Evolutionary conservation across 2,113 vertebrate species (phyloP).

Genomic region (Neodon shergylaensis): DNA sequence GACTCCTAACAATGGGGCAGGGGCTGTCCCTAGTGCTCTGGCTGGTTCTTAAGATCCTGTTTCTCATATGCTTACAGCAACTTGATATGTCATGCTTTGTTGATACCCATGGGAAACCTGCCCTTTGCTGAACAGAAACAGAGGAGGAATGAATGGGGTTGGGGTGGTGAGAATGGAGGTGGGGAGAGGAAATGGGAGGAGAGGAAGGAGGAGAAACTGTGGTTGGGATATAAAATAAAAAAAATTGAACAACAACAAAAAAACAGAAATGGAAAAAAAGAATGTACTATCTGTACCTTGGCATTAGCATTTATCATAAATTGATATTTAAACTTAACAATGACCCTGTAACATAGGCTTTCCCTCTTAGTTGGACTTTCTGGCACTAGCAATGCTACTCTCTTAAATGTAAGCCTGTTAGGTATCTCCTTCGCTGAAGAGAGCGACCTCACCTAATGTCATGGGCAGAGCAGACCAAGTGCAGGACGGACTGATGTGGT

Average conservation of each 20-base stretch:
- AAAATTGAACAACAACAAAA: background rate
- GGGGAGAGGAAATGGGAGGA: background rate
- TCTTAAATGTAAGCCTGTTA: background rate
- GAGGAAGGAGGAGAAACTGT: background rate
- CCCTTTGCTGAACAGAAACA: background rate
- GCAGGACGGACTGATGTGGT: too few species aligned
- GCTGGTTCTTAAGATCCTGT: background rate
- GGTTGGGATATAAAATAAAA: background rate
- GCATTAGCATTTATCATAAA: background rate
- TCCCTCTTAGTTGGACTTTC: background rate
- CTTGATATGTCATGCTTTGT: background rate
- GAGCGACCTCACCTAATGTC: background rate
- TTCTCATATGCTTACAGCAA: background rate
- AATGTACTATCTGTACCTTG: background rate
- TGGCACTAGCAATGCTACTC: background rate
- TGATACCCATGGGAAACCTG: background rate
- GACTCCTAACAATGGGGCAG: background rate
- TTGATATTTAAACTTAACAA: background rate
- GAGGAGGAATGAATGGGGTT: background rate
- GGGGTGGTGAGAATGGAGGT: background rate
- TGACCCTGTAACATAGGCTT: background rate
- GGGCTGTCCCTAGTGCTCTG: background rate
- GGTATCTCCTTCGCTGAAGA: background rate
- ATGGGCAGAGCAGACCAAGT: background rate
- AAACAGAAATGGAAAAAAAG: background rate